Conservation (phyloP, 1,140 invertebrate species). For the Heliconius eleuchia region DNA sequence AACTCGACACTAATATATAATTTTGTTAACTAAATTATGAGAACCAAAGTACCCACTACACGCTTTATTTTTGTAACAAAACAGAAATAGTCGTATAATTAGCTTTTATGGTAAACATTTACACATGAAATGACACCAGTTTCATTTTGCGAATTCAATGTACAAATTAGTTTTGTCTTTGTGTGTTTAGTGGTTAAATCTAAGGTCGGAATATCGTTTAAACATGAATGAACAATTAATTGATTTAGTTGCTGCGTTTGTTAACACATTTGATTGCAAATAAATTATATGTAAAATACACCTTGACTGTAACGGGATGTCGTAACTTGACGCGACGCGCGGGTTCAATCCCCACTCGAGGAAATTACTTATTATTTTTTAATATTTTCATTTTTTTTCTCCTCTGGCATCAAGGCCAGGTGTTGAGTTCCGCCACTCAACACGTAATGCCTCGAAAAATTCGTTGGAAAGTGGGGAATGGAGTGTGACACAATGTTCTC, state of each 20-base stretch:
- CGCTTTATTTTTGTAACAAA: not conserved
- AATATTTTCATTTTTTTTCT: no score
- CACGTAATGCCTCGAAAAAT: no score
- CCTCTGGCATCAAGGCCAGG: no score
- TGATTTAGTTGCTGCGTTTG: not conserved
- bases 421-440: no score
- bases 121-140: constrained; percentile 8
- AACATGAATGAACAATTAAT: constrained; percentile 8
- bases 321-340: no score
- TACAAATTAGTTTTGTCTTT: constrained; percentile 6
- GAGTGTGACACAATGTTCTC: no score
- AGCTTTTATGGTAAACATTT: constrained; percentile 11
- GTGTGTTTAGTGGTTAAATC: not conserved
- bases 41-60: not conserved
- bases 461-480: no score
- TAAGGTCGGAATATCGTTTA: constrained; percentile 11
- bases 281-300: not conserved
- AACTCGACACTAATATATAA: no score
- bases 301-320: no score
- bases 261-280: not conserved
- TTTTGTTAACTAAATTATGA: not conserved
- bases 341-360: no score
- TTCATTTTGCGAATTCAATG: constrained; percentile 6
- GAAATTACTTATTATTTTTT: no score
- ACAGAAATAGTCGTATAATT: not conserved